Evolutionary conservation across 2,797 vertebrate species (phyloP), one percentile per base, ranked within the genome.

Genomic region (Psittacula derbiana): DNA sequence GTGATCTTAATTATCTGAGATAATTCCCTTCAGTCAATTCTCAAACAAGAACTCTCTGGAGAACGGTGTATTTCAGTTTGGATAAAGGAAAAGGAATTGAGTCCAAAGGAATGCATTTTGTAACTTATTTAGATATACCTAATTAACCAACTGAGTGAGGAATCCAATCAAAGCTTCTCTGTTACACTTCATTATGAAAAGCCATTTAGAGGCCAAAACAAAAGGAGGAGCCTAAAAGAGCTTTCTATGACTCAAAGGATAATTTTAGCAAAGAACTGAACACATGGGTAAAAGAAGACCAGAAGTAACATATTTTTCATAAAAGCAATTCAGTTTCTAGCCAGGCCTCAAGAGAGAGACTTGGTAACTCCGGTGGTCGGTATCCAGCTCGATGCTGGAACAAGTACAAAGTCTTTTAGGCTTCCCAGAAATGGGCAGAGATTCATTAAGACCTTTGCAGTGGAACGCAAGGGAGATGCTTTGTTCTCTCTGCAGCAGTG

Each of bases 1-100:
- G 97, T 60, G 66, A 97, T 98, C 97, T 98, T 98, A 97, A 98
- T 98, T 98, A 98, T 97, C 96, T 96, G 93, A 95, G 98, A 98
- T 98, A 98, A 98, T 98, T 98, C 97, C 97, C 95, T 97, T 70
- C 80, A 97, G 92, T 98, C 97, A 97, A 88, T 97, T 97, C 95
- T 96, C 93, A 96, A 96, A 96, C 86, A 97, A 91, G 88, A 97
- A 94, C 92, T 93, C 98, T 96, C 97, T 28, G 28, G 98, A 97
- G 98, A 98, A 88, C 93, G 87, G 90, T 80, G 80, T 14, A 15
- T 97, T 97, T 97, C 73, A 95, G 96, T 94, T 95, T 90, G 95
- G 93, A 84, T 90, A 94, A 86, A 93, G 88, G 81, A 86, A 92
- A 91, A 90, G 80, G 94, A 79, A 84, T 72, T 27, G 85, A 95